Conservation (phyloP, 2,113 vertebrate species). For the Aspidoscelis tigris region DNA sequence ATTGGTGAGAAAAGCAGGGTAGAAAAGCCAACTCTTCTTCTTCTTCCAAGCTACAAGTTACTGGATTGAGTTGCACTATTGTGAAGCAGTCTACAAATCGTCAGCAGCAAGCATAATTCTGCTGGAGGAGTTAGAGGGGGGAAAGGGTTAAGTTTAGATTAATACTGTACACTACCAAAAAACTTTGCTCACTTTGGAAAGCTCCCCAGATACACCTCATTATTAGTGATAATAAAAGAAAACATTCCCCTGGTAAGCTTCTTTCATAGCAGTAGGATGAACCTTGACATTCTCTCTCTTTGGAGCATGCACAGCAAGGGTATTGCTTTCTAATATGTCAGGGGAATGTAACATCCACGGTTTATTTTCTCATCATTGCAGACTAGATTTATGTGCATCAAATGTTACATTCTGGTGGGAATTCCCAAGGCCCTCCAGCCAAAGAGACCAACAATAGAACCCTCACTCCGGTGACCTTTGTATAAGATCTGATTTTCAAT, state of each 20-base stretch:
- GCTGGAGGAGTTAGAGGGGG: background rate
- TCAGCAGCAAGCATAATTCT: background rate
- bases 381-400: background rate
- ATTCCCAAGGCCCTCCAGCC: constrained; percentile 20
- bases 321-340: background rate
- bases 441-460: background rate
- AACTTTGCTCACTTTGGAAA: background rate
- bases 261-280: constrained; percentile 3
- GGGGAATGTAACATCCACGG: background rate
- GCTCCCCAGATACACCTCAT: background rate
- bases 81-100: background rate
- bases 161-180: background rate
- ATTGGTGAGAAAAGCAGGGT: too few species aligned
- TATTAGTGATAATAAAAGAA: constrained; percentile 30
- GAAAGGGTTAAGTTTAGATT: background rate
- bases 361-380: constrained; percentile 2
- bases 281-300: constrained; percentile 21
- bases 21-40: too few species aligned
- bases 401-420: constrained; percentile 7
- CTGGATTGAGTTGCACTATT: background rate
- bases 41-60: too few species aligned
- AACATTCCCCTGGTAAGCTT: background rate
- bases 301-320: background rate
- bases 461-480: constrained; percentile 14
- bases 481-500: constrained; percentile 24